These are phyloP conservation scores for Apis laboriosa DNA, from an alignment of 1,140 invertebrate species.

Conservation along the genomic window DNA sequence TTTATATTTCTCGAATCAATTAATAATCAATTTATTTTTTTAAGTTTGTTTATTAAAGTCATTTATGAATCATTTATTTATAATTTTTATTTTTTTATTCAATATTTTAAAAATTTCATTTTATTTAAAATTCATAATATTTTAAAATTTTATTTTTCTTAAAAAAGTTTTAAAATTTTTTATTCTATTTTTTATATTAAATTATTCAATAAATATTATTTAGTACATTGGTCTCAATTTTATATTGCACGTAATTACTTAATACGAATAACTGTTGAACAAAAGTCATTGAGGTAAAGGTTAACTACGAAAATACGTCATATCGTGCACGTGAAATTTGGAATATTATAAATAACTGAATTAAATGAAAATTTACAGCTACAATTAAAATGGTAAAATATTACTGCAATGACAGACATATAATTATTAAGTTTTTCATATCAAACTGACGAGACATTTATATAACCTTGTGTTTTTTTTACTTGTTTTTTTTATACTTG, in stretches of 20 bases:
- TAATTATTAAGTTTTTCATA: not conserved
- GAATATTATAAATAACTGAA: not conserved
- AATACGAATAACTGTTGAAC: not conserved
- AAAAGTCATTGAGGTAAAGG: not conserved
- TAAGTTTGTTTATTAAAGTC: not conserved
- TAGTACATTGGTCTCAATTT: not conserved
- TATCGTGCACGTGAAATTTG: not conserved
- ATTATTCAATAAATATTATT: not conserved
- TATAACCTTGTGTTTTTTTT: not conserved
- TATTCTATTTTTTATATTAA: not conserved
- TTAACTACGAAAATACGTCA: conserved; percentile 2
- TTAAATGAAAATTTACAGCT: not conserved
- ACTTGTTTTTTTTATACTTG: not conserved
- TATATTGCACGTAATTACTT: not conserved
- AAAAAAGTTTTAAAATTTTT: not conserved
- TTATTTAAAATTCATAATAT: no score
- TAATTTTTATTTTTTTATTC: no score
- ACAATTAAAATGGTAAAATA: not conserved
- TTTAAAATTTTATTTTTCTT: no score
- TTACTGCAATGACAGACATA: not conserved
- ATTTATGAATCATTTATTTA: no score
- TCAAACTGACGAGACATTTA: not conserved
- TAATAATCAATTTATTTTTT: no score
- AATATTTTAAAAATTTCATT: no score
- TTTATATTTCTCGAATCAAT: not conserved